Conservation (phyloP, 2,888 invertebrate species). For the Eutolmus rufibarbis region DNA sequence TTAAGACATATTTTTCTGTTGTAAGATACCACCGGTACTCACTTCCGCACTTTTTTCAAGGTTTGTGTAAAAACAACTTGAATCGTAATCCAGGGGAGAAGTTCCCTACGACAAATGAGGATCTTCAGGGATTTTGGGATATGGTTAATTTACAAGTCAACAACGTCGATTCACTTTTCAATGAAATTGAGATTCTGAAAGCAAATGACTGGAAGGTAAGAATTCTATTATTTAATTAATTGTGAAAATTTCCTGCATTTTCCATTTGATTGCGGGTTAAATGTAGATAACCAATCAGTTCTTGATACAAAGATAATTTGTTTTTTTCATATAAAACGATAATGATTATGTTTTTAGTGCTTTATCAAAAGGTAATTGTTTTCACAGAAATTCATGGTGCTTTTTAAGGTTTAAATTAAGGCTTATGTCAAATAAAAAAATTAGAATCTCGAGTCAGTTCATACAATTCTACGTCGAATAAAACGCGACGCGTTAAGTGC, state of each 20-base stretch:
- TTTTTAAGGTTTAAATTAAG: background rate
- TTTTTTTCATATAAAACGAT: background rate
- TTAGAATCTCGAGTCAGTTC: no score
- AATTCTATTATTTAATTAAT: background rate
- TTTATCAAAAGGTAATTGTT: background rate
- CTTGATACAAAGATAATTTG: background rate
- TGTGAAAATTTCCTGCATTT: background rate
- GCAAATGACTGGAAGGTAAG: slow-evolving; percentile 74
- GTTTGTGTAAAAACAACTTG: slow-evolving; percentile 71
- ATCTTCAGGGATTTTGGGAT: slow-evolving; percentile 97
- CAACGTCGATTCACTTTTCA: slow-evolving; percentile 81
- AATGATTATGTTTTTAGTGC: background rate
- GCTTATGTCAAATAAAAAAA: no score
- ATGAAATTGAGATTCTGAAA: slow-evolving; percentile 71
- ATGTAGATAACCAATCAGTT: background rate
- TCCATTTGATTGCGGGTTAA: background rate
- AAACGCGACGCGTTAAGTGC: no score
- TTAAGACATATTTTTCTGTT: background rate
- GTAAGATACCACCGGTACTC: background rate
- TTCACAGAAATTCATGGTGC: background rate
- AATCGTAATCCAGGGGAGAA: slow-evolving; percentile 77
- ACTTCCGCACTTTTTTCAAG: slow-evolving; percentile 58
- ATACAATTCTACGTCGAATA: no score
- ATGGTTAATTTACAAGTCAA: slow-evolving; percentile 93
- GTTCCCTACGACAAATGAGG: slow-evolving; percentile 87